These are phyloP conservation scores for Colossoma macropomum DNA, from an alignment of 2,113 vertebrate species.

Conservation along the genomic window DNA sequence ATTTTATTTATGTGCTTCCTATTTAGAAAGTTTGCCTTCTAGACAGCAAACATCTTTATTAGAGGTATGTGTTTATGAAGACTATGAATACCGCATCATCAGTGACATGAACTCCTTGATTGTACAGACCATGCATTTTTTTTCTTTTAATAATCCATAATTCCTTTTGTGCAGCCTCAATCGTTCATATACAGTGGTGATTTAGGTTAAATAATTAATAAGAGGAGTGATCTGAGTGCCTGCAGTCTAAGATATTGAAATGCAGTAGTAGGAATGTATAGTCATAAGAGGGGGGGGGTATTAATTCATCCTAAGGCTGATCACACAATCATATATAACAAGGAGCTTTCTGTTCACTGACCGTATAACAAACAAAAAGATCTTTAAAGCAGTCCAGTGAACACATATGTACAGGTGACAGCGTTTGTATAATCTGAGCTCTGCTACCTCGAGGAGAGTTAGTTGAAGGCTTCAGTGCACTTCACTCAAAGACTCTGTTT, in stretches of 20 bases:
- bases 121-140: constrained; percentile 77
- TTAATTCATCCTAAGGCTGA: background rate
- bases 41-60: constrained; percentile 68
- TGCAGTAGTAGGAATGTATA: background rate
- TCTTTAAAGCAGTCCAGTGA: background rate
- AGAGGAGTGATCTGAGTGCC: constrained; percentile 57
- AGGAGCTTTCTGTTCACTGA: background rate
- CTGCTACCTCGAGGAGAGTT: background rate
- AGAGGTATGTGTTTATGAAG: constrained; percentile 66
- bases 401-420: background rate
- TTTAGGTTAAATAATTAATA: constrained; percentile 80
- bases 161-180: constrained; percentile 80
- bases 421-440: background rate
- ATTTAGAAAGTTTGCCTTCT: constrained; percentile 1
- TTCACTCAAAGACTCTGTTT: background rate
- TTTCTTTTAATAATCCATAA: constrained; percentile 79
- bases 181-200: constrained; percentile 78
- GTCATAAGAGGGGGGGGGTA: background rate
- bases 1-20: constrained; percentile 5
- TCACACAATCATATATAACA: background rate
- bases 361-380: background rate
- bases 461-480: background rate
- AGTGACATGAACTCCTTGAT: constrained; percentile 80
- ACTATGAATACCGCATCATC: constrained; percentile 79
- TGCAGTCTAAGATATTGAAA: background rate